phyloP scores from a whole-genome alignment of 2,113 vertebrate genomes.

The Verasper variegatus region DNA sequence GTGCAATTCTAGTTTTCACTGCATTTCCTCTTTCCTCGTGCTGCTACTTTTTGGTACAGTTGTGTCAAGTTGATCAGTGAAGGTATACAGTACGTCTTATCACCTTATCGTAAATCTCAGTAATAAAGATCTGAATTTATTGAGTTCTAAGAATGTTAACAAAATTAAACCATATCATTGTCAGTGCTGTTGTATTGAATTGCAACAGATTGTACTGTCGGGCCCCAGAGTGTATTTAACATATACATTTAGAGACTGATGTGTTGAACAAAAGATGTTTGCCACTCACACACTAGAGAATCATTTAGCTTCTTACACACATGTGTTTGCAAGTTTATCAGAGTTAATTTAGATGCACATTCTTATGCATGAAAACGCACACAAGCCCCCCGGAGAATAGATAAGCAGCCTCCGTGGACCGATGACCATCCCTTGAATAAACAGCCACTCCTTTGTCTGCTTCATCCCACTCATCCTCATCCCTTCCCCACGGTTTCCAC shows the following conservation, averaged over 20 bases:
- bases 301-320: conserved; percentile 10
- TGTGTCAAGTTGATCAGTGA: no score
- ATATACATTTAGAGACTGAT: not conserved
- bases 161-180: no score
- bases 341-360: conserved; percentile 58
- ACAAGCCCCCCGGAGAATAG: conserved; percentile 49
- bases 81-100: no score
- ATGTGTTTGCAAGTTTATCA: conserved; percentile 53
- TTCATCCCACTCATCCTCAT: conserved; percentile 46
- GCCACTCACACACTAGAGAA: conserved; percentile 6
- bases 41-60: no score
- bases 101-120: no score
- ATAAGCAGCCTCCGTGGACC: conserved; percentile 64
- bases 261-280: conserved; percentile 5
- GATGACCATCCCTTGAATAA: conserved; percentile 58
- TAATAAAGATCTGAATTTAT: no score
- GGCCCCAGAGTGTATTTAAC: no score
- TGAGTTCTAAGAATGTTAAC: no score
- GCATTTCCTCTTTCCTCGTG: no score
- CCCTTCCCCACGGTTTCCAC: conserved; percentile 19
- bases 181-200: not conserved
- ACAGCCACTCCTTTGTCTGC: conserved; percentile 60
- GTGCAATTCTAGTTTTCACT: no score
- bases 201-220: not conserved
- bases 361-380: conserved; percentile 37